phyloP scores from a whole-genome alignment of 1,140 invertebrate species.

The Apis mellifera region Amel_HAv3.1 CM009939.2:5170001-5170500 shows the following conservation, averaged over 20 bases:
- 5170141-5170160: background rate
- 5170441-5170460: no score
- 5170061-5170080: conserved; percentile 20
- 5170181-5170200: background rate
- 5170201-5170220: background rate
- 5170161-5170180: background rate
- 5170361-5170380: background rate
- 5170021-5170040: conserved; percentile 20
- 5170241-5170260: background rate
- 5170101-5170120: conserved; percentile 13
- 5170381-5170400: background rate
- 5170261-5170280: background rate
- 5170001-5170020: conserved; percentile 31
- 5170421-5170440: no score
- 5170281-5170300: background rate
- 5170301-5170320: background rate
- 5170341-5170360: conserved; percentile 22
- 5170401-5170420: no score
- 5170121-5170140: conserved; percentile 15
- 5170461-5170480: no score
- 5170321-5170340: background rate
- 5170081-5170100: conserved; percentile 7
- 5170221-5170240: background rate
- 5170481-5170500: no score
- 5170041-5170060: conserved; percentile 34